Evolutionary conservation across 1,140 invertebrate species (phyloP), one percentile per base, ranked within the genome.

Genomic region (Cydia fagiglandana): DNA sequence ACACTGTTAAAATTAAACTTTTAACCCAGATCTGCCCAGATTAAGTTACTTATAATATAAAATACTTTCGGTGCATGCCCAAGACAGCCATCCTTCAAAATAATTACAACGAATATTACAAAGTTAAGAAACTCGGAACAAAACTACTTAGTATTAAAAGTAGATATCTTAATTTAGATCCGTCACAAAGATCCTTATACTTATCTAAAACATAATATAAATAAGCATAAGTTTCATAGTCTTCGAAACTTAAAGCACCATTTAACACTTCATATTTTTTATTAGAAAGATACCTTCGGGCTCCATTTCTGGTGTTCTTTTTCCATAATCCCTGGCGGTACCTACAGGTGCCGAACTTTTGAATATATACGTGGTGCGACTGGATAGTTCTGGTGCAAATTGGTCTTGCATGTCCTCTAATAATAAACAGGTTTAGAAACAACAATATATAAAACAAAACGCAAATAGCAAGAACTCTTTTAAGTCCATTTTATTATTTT

Each of bases 281-380:
- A 10, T 78, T 76, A 74, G 77, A 78, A 61, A 75, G 73, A 77
- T 92, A 92, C 91, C 91, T 92, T 92, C 89, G 13, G 74, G 64
- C 53, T 90, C 88, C 79, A 86, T 79, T 77, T 89, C 87, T 75
- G 84, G 73, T 15, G 86, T 82, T 83, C 91, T 85, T 88, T 92
- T 92, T 73, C 91, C 91, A 56, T 91, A 91, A 87, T 91, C 89
- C 77, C 91, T 84, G 17, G 89, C 91, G 53, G 91, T 86, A 76
- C 89, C 89, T 73, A 92, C 86, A 47, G 88, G 53, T 17, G n/a
- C 53, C n/a, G 53, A 56, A 47, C 61, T 75, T 64, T 75, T 75
- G 50, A 75, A 75, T 64, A 34, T 64, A n/a, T 28, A 53, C 6
- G 74, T 75, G 7, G 20, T 61, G 12, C 74, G 53, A 47, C 20